Evolutionary conservation across 1,140 invertebrate genomes (phyloP).

Genomic region (Venustaconcha ellipsiformis): DNA sequence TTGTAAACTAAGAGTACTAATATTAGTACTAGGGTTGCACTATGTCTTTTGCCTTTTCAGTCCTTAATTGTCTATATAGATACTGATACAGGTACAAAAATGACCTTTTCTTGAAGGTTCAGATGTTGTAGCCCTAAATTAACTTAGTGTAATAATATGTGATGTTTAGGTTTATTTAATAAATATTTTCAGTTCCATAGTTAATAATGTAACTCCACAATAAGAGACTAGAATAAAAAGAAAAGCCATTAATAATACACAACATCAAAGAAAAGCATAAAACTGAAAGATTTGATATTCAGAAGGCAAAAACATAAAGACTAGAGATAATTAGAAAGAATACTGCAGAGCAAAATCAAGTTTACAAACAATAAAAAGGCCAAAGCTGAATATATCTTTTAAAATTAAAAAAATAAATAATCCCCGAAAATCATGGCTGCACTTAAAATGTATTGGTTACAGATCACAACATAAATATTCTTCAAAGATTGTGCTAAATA

Average conservation of each 20-base stretch:
- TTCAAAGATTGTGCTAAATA: constrained; percentile 16
- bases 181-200: no score
- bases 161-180: no score
- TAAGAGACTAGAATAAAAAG: constrained; percentile 13
- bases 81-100: constrained; percentile 8
- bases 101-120: constrained; percentile 6
- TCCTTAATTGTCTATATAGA: not conserved
- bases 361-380: constrained; percentile 12
- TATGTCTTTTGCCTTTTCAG: no score
- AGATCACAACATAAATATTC: not conserved
- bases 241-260: constrained; percentile 1
- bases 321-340: not conserved
- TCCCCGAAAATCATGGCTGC: constrained; percentile 5
- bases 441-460: constrained; percentile 6
- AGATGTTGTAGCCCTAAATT: constrained; percentile 4
- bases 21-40: no score
- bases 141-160: no score
- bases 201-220: no score
- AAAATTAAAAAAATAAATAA: constrained; percentile 17
- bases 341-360: constrained; percentile 8
- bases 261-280: constrained; percentile 12
- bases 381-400: constrained; percentile 6
- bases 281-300: constrained; percentile 5
- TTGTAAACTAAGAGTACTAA: no score
- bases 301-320: constrained; percentile 4